Evolutionary conservation across 2,797 vertebrate genomes (phyloP).

Genomic region (Martes flavigula): DNA sequence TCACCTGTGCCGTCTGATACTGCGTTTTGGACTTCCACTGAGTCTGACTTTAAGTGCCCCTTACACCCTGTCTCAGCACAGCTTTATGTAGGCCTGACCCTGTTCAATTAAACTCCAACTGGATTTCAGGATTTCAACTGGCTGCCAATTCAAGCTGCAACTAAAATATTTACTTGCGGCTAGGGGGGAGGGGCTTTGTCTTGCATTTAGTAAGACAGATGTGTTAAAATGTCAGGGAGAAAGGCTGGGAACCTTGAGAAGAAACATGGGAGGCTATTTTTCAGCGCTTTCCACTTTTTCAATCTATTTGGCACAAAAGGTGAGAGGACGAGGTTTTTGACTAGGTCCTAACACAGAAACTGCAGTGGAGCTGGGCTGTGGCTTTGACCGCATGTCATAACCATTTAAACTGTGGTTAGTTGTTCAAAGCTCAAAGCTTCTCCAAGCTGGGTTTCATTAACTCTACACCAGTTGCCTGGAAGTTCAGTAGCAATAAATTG

Average conservation of each 20-base stretch:
- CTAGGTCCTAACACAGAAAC: constrained; percentile 63
- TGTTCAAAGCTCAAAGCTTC: constrained; percentile 77
- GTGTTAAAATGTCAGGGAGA: constrained; percentile 28
- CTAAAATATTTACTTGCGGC: constrained; percentile 63
- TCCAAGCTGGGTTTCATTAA: constrained; percentile 82
- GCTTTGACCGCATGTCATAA: constrained; percentile 80
- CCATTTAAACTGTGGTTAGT: constrained; percentile 81
- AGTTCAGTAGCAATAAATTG: constrained; percentile 80
- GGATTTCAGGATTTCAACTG: constrained; percentile 63
- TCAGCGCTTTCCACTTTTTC: constrained; percentile 31
- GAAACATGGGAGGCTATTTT: constrained; percentile 41
- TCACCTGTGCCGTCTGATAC: not conserved
- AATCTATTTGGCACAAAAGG: constrained; percentile 70
- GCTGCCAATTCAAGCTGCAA: constrained; percentile 50
- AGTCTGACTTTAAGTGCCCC: not conserved
- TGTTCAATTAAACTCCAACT: constrained; percentile 47
- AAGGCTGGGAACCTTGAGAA: constrained; percentile 30
- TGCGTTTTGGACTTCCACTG: not conserved
- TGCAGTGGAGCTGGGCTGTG: constrained; percentile 68
- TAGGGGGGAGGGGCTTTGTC: not conserved
- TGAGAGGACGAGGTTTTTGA: constrained; percentile 71
- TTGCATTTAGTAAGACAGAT: constrained; percentile 17
- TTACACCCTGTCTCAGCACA: not conserved
- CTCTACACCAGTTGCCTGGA: constrained; percentile 78
- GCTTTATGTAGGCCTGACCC: constrained; percentile 43